A percentile compares a stretch with the other conserved stretches of the same genome.
These are phyloP conservation scores for Pangasius macronema DNA, from an alignment of 2,797 vertebrate species.

Conservation along the genomic window DNA sequence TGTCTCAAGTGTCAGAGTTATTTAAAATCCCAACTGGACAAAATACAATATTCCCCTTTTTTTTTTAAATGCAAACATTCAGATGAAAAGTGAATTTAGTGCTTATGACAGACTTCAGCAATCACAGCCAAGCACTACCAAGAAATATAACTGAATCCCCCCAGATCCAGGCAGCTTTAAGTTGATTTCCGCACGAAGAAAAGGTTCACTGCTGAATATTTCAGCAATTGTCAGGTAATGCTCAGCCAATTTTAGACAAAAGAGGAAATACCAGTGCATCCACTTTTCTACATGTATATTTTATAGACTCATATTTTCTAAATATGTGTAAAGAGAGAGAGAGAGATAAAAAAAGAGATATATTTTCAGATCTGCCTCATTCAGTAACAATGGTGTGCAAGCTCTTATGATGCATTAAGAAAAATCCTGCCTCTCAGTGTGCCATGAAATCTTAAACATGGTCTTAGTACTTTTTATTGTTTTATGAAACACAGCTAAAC, in stretches of 20 bases:
- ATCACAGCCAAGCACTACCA: constrained; percentile 71
- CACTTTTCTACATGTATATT: constrained; percentile 71
- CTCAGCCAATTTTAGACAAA: constrained; percentile 65
- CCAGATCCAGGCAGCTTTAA: constrained; percentile 10
- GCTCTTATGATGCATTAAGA: constrained; percentile 70
- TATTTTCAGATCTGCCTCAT: constrained; percentile 54
- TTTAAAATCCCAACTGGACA: neutral
- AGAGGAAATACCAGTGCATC: constrained; percentile 58
- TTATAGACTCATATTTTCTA: constrained; percentile 65
- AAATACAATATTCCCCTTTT: neutral
- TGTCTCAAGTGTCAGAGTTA: neutral
- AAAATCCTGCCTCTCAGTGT: constrained; percentile 66
- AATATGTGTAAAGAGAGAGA: constrained; percentile 41
- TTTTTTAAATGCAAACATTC: neutral
- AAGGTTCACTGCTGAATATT: constrained; percentile 58
- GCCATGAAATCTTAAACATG: constrained; percentile 75
- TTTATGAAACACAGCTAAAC: constrained; percentile 13
- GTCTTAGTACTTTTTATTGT: constrained; percentile 25
- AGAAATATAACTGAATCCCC: constrained; percentile 63
- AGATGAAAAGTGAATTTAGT: neutral
- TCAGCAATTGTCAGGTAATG: constrained; percentile 66
- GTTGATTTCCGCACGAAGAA: constrained; percentile 61
- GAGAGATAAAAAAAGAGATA: constrained; percentile 57
- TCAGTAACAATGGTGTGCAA: constrained; percentile 64
- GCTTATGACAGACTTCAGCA: neutral